Base-by-base conservation (phyloP, 2,113 vertebrate species). In the Oncorhynchus gorbuscha region DNA sequence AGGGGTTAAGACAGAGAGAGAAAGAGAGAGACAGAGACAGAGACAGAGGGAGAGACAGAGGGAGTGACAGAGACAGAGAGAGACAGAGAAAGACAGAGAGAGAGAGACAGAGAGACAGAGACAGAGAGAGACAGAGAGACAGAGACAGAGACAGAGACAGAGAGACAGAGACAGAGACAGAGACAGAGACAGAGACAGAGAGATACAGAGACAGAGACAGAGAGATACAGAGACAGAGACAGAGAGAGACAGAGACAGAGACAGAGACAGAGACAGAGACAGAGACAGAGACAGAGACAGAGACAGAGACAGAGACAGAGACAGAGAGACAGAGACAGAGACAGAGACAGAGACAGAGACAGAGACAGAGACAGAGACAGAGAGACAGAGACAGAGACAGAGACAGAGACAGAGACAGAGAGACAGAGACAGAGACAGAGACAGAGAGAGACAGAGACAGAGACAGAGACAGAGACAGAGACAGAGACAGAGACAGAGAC, bases 121-220 rank as follows among this genome's bases (percentile, higher is more conserved):
- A 26, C 26, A 55, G 51, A 71, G n/a, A n/a, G 51, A 39, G 30
- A 77, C 58, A 75, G 74, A 71, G 14, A 14, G 13, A 26, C 26
- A 55, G 51, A 71, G 51, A 39, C 24, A 77, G 49, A 75, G 74
- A 71, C 1, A 24, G 24, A 24, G 9, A 51, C 22, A 13, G 48
- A 32, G 9, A 70, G 73, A n/a, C n/a, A n/a, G n/a, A 30, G 0
- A 26, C 26, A 26, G 26, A 26, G 26, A 26, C 26, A 26, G 73
- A 30, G 1, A 26, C 26, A 26, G 1, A 26, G 26, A 26, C 26
- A 26, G 2, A 26, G 26, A 26, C 1, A 26, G 26, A 24, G 24
- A 24, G 26, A 1, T n/a, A n/a, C 1, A 26, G 26, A 26, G 26
- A 26, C 1, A 26, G 26, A 26, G 26, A 26, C 26, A 26, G 26